Conservation (phyloP, 1,140 invertebrate genomes). For the Holotrichia oblita region DNA sequence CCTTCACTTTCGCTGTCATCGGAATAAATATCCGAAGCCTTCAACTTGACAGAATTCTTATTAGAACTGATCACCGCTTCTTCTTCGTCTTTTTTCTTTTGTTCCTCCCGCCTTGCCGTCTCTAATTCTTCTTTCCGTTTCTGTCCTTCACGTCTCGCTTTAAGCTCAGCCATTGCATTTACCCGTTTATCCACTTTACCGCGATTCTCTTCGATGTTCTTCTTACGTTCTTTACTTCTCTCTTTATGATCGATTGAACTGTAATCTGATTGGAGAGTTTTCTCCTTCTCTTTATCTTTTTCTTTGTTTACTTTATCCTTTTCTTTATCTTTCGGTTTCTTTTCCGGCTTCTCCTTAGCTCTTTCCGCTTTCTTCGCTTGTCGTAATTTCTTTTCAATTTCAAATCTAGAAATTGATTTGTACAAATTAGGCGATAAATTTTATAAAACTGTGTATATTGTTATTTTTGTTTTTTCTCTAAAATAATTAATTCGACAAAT, state of each 20-base stretch:
- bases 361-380: conserved; percentile 85
- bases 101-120: conserved; percentile 63
- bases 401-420: conserved; percentile 74
- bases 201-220: conserved; percentile 88
- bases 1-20: conserved; percentile 89
- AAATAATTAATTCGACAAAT: no score
- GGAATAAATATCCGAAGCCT: conserved; percentile 95
- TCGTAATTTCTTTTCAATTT: conserved; percentile 94
- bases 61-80: conserved; percentile 65
- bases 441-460: no score
- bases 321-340: conserved; percentile 69
- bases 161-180: conserved; percentile 90
- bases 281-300: conserved; percentile 62
- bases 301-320: conserved; percentile 64
- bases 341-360: conserved; percentile 66
- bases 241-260: conserved; percentile 76
- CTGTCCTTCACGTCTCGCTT: conserved; percentile 84
- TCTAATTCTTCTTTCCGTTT: conserved; percentile 67
- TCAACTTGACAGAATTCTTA: conserved; percentile 73
- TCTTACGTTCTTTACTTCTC: conserved; percentile 88
- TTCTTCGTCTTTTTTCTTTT: conserved; percentile 71
- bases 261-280: conserved; percentile 56
- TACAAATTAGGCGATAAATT: not conserved
- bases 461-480: no score
- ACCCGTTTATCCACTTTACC: conserved; percentile 84